phyloP scores from a whole-genome alignment of 1,140 invertebrate genomes.

The Eufriesea mexicana region DNA sequence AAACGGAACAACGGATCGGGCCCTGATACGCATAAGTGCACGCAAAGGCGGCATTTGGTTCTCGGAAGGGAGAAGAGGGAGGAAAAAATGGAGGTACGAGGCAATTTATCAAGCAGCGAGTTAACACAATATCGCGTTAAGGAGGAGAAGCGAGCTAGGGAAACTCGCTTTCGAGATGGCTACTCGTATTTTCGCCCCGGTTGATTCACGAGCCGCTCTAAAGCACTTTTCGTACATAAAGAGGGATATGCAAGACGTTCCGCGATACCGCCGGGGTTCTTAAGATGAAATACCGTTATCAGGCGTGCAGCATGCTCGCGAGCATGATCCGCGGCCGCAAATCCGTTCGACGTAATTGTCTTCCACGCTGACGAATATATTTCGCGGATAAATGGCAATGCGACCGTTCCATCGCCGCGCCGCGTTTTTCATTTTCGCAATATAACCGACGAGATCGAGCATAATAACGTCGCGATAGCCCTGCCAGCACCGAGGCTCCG shows the following conservation, averaged over 20 bases:
- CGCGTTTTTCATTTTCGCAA: conserved; percentile 51
- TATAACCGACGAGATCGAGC: conserved; percentile 32
- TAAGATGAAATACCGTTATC: conserved; percentile 44
- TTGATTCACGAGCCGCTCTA: conserved; percentile 46
- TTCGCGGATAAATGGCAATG: not conserved
- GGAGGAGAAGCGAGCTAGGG: not conserved
- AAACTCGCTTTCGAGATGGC: conserved; percentile 31
- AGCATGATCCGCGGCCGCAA: conserved; percentile 15
- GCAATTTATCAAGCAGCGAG: conserved; percentile 37
- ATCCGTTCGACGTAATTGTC: conserved; percentile 34
- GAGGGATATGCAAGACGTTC: conserved; percentile 25
- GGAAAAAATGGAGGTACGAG: not conserved
- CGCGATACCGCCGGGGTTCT: not conserved
- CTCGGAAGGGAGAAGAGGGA: too few relatives aligned
- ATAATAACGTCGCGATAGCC: conserved; percentile 45
- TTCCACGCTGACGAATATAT: conserved; percentile 17
- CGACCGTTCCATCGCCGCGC: too few relatives aligned
- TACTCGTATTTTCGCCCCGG: conserved; percentile 40
- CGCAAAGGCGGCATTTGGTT: not conserved
- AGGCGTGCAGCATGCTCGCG: not conserved
- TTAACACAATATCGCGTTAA: conserved; percentile 40
- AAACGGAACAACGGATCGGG: not conserved
- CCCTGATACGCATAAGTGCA: not conserved
- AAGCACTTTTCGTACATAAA: conserved; percentile 46
- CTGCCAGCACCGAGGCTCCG: not conserved